Conservation (phyloP, 2,797 vertebrate genomes). For the Chelmon rostratus region DNA sequence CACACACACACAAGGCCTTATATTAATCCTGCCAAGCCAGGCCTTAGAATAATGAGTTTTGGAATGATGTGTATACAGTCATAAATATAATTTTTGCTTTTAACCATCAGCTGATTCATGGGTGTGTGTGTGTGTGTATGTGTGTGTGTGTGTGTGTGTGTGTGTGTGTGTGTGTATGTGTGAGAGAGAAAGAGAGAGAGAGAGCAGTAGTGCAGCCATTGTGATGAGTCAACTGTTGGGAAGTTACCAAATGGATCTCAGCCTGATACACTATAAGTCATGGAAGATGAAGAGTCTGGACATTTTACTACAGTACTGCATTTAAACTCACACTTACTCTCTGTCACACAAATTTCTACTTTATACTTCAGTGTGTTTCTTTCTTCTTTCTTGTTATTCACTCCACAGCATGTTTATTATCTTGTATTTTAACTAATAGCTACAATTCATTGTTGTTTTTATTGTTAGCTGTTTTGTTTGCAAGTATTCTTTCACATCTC, state of each 20-base stretch:
- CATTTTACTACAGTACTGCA: slow-evolving; percentile 47
- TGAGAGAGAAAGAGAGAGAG: slow-evolving; percentile 3
- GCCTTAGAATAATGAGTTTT: slow-evolving; percentile 82
- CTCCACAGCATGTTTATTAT: too few relatives aligned
- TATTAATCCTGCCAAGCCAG: slow-evolving; percentile 80
- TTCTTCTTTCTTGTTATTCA: too few relatives aligned
- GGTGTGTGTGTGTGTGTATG: slow-evolving; percentile 50
- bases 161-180: slow-evolving; percentile 32
- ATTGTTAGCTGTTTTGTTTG: too few relatives aligned
- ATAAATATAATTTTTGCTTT: slow-evolving; percentile 82
- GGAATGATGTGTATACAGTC: slow-evolving; percentile 80
- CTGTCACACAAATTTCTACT: not conserved
- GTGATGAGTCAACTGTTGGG: slow-evolving; percentile 69
- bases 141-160: slow-evolving; percentile 14
- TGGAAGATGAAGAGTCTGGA: slow-evolving; percentile 52
- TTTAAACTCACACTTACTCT: slow-evolving; percentile 28
- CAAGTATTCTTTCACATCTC: too few relatives aligned
- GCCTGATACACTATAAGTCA: slow-evolving; percentile 62
- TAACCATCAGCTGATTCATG: slow-evolving; percentile 81
- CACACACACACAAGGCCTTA: slow-evolving; percentile 44
- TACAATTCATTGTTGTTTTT: too few relatives aligned
- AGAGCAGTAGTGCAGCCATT: slow-evolving; percentile 26
- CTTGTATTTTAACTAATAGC: too few relatives aligned
- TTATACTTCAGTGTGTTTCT: too few relatives aligned
- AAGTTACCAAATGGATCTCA: slow-evolving; percentile 66